phyloP scores from a whole-genome alignment of 2,888 invertebrate species.

The Tillus elongatus region DNA sequence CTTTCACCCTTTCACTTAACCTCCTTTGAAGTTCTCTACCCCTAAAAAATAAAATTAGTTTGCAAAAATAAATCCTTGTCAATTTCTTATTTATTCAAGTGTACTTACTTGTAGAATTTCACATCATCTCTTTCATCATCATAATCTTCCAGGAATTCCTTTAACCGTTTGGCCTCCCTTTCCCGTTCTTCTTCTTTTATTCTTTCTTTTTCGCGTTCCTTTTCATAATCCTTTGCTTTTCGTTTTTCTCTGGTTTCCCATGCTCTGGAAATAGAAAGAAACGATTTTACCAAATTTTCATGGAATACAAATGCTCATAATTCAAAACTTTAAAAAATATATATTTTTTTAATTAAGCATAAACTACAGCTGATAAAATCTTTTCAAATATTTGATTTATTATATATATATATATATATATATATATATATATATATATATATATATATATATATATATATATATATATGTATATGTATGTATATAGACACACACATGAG shows the following conservation, averaged over 20 bases:
- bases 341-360: no score
- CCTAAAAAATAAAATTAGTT: conserved; percentile 36
- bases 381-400: no score
- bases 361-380: no score
- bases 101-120: conserved; percentile 82
- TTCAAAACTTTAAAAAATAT: no score
- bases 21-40: conserved; percentile 83
- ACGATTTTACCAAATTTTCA: no score
- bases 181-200: conserved; percentile 78
- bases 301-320: no score
- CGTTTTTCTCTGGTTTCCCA: conserved; percentile 90
- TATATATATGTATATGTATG: no score
- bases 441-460: no score
- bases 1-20: conserved; percentile 85
- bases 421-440: no score
- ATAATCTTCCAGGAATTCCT: conserved; percentile 98
- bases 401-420: no score
- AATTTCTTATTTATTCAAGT: neutral
- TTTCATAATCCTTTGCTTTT: conserved; percentile 83
- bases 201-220: conserved; percentile 76
- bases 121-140: conserved; percentile 96
- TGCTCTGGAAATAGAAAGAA: conserved; percentile 40
- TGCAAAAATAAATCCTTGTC: neutral
- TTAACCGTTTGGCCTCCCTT: conserved; percentile 85
- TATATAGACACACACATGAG: no score